Conservation (phyloP, 2,797 vertebrate species). For the Lagorchestes hirsutus region DNA sequence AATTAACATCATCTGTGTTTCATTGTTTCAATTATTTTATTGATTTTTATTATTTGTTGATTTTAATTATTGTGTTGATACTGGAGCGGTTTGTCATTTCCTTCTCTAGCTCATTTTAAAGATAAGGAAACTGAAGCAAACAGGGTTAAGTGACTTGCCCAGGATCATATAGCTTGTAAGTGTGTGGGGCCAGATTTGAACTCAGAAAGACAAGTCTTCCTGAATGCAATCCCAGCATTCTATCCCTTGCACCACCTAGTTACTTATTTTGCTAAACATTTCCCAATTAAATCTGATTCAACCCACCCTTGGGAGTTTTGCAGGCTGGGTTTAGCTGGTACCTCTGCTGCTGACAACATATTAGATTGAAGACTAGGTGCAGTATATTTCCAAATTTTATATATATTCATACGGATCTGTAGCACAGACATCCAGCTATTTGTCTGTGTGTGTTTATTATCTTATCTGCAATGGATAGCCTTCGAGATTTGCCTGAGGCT, state of each 20-base stretch:
- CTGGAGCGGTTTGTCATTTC: neutral
- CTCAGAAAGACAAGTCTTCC: neutral
- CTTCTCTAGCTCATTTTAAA: neutral
- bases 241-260: neutral
- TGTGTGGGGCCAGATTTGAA: neutral
- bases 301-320: neutral
- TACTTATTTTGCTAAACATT: neutral
- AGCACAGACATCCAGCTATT: neutral
- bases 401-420: neutral
- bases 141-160: neutral
- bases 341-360: neutral
- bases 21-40: neutral
- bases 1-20: neutral
- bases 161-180: neutral
- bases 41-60: neutral
- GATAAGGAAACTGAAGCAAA: neutral
- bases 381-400: neutral
- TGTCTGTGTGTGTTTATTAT: neutral
- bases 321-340: neutral
- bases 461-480: neutral
- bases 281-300: neutral
- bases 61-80: neutral
- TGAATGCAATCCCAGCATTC: neutral
- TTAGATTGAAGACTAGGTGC: neutral
- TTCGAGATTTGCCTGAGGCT: neutral